Percentiles rank a stretch among this genome's conserved stretches.
Conservation (phyloP, 1,140 invertebrate species). For the Drusus annulatus region DNA sequence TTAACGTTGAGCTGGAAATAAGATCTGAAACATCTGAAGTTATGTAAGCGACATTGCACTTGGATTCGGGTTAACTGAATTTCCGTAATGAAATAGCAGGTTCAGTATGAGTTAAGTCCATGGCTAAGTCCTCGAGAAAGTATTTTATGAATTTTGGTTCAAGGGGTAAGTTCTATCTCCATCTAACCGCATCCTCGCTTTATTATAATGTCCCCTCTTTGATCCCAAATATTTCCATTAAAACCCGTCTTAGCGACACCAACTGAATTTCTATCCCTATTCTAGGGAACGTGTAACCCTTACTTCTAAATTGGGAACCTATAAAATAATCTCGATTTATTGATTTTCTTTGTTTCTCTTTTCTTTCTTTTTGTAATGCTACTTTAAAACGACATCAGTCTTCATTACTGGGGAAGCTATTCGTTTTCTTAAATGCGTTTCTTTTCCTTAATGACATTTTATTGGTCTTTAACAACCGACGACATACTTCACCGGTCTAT, state of each 20-base stretch:
- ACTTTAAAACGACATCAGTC: no score
- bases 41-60: no score
- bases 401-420: no score
- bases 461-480: background rate
- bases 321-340: conserved; percentile 25
- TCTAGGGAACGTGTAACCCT: conserved; percentile 4
- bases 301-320: conserved; percentile 14
- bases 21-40: no score
- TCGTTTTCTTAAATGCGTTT: no score
- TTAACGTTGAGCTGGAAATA: no score
- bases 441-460: conserved; percentile 6
- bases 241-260: conserved; percentile 26
- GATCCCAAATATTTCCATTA: conserved; percentile 44
- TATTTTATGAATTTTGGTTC: conserved; percentile 22
- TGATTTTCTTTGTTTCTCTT: conserved; percentile 12
- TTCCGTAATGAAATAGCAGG: no score
- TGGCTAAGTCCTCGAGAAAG: background rate
- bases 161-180: background rate
- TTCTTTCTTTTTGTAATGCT: background rate
- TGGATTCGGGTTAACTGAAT: no score
- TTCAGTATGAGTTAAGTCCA: no score
- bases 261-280: conserved; percentile 35
- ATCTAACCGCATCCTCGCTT: conserved; percentile 1
- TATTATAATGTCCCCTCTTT: conserved; percentile 33
- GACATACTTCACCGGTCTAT: no score